These are phyloP conservation scores for Thripadectes ignobilis DNA, from an alignment of 2,797 vertebrate genomes.

Conservation along the genomic window DNA sequence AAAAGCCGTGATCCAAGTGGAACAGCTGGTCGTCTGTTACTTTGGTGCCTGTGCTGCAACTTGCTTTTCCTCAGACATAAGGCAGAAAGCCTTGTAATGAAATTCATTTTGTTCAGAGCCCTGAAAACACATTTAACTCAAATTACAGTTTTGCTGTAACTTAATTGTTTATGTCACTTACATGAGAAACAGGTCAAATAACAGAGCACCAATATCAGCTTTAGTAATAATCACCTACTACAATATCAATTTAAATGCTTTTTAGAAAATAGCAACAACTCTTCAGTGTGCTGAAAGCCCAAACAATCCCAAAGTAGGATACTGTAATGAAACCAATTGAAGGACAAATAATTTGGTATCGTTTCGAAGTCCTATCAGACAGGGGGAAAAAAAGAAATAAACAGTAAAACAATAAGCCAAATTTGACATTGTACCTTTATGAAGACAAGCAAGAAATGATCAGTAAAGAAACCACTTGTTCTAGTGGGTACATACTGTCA, in stretches of 20 bases:
- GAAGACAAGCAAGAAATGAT: neutral
- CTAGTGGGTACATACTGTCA: neutral
- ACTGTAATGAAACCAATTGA: neutral
- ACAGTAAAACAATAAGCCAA: neutral
- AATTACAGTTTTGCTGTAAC: slow-evolving; percentile 29
- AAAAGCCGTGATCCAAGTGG: slow-evolving; percentile 91
- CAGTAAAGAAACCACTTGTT: neutral
- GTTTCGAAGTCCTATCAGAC: neutral
- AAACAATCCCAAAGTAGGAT: neutral
- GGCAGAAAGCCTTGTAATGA: slow-evolving; percentile 67
- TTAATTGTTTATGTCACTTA: slow-evolving; percentile 21
- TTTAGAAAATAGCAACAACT: neutral
- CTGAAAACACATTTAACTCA: slow-evolving; percentile 66
- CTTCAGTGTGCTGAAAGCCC: neutral
- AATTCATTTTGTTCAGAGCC: slow-evolving; percentile 57
- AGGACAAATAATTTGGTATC: neutral
- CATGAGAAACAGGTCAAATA: slow-evolving; percentile 30
- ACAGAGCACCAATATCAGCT: neutral
- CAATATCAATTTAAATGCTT: neutral
- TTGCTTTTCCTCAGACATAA: slow-evolving; percentile 69
- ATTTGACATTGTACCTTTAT: neutral
- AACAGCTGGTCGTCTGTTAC: slow-evolving; percentile 76
- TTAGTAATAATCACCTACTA: neutral
- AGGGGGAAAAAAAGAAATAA: neutral
- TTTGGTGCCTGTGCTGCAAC: slow-evolving; percentile 73